Conservation (phyloP, 1,140 invertebrate species). For the Eciton burchellii region DNA sequence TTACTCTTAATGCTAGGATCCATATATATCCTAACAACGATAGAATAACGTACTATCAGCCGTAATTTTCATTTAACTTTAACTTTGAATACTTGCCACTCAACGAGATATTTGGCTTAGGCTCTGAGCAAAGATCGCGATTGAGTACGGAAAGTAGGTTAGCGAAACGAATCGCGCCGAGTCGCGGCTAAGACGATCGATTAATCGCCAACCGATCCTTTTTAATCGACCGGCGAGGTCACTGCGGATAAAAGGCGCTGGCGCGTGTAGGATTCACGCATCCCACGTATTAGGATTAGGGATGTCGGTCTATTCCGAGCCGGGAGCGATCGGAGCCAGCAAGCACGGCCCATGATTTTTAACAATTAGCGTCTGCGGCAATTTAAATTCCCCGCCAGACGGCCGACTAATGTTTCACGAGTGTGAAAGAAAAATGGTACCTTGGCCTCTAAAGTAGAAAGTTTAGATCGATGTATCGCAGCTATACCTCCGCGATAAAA, state of each 20-base stretch:
- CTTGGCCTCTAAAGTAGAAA: constrained; percentile 36
- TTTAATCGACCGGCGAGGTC: constrained; percentile 64
- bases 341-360: constrained; percentile 33
- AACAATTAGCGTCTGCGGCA: constrained; percentile 36
- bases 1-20: too few species aligned
- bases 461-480: constrained; percentile 10
- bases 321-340: constrained; percentile 16
- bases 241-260: constrained; percentile 38
- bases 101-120: too few species aligned
- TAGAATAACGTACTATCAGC: too few species aligned
- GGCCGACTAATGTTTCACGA: constrained; percentile 14
- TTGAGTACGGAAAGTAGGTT: constrained; percentile 68
- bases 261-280: constrained; percentile 29
- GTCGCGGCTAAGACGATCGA: constrained; percentile 55
- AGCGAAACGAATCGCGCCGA: constrained; percentile 56
- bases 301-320: constrained; percentile 22
- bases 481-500: constrained; percentile 1
- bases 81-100: too few species aligned
- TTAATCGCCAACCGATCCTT: constrained; percentile 73
- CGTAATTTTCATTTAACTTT: too few species aligned
- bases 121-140: background rate
- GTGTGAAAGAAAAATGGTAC: constrained; percentile 35
- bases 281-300: constrained; percentile 9
- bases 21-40: too few species aligned
- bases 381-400: constrained; percentile 36